phyloP scores from a whole-genome alignment of 2,888 invertebrate species.

The Cybosia mesomella region DNA sequence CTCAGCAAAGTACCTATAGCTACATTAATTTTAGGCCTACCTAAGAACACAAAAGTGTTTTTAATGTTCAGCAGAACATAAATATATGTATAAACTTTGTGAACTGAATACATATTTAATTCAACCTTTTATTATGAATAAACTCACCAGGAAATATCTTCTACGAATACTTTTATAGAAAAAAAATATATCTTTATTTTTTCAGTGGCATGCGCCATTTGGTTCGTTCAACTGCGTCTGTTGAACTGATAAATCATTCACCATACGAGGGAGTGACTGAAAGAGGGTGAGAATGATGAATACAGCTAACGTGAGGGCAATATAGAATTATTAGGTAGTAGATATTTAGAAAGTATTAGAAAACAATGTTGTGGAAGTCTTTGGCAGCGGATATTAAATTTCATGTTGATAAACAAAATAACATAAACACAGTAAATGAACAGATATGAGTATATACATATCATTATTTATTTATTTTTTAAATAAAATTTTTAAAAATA shows the following conservation, averaged over 20 bases:
- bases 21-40: not conserved
- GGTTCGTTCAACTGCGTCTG: conserved; percentile 48
- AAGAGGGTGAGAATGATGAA: conserved; percentile 8
- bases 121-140: conserved; percentile 42
- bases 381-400: not conserved
- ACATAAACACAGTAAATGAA: no score
- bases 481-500: no score
- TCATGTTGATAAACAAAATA: no score
- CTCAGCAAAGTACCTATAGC: not conserved
- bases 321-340: conserved; percentile 1
- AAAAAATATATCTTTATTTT: conserved; percentile 48
- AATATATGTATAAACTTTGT: not conserved
- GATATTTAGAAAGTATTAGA: not conserved
- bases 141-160: conserved; percentile 40
- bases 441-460: no score
- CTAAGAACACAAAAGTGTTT: not conserved
- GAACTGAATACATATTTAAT: conserved; percentile 17
- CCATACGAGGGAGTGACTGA: conserved; percentile 36
- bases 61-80: not conserved
- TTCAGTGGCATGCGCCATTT: conserved; percentile 47
- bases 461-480: no score
- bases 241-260: conserved; percentile 60
- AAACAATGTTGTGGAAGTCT: no score
- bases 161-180: conserved; percentile 27
- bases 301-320: not conserved